A percentile compares a stretch with the other conserved stretches of the same genome.
phyloP scores from a whole-genome alignment of 2,113 vertebrate genomes.

The Melanostigma gelatinosum region DNA sequence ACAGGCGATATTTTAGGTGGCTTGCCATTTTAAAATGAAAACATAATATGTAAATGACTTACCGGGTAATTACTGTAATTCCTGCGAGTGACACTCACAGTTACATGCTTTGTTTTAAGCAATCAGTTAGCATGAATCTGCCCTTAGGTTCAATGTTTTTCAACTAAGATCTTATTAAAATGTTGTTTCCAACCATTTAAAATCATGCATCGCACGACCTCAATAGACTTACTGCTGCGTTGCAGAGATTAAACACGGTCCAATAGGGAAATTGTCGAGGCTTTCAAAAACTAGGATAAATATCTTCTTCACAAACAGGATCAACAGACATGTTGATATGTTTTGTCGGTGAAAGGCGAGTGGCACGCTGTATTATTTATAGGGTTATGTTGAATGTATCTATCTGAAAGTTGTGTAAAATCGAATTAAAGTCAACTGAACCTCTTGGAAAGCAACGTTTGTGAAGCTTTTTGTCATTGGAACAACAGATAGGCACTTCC shows the following conservation, averaged over 20 bases:
- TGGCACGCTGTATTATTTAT: background rate
- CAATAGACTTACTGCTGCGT: background rate
- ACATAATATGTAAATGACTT: background rate
- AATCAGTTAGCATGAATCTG: slow-evolving; percentile 4
- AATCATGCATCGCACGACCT: background rate
- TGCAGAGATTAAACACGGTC: slow-evolving; percentile 16
- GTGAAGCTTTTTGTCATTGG: background rate
- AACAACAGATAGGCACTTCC: background rate
- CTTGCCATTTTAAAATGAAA: background rate
- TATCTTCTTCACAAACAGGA: slow-evolving; percentile 8
- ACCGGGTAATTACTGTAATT: slow-evolving; percentile 1
- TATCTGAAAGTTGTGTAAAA: slow-evolving; percentile 5
- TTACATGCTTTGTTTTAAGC: slow-evolving; percentile 5
- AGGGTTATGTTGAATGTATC: slow-evolving; percentile 9
- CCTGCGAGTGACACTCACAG: background rate
- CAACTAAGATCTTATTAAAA: slow-evolving; percentile 11
- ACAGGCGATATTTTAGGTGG: background rate
- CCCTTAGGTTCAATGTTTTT: background rate
- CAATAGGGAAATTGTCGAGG: background rate
- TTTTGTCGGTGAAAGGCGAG: background rate
- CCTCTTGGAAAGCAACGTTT: background rate
- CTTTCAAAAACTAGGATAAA: background rate
- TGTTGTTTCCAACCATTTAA: slow-evolving; percentile 1
- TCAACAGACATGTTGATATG: background rate
- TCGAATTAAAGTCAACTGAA: background rate